These are phyloP conservation scores for Pyrrhosoma nymphula DNA, from an alignment of 2,888 invertebrate genomes.

Conservation along the genomic window DNA sequence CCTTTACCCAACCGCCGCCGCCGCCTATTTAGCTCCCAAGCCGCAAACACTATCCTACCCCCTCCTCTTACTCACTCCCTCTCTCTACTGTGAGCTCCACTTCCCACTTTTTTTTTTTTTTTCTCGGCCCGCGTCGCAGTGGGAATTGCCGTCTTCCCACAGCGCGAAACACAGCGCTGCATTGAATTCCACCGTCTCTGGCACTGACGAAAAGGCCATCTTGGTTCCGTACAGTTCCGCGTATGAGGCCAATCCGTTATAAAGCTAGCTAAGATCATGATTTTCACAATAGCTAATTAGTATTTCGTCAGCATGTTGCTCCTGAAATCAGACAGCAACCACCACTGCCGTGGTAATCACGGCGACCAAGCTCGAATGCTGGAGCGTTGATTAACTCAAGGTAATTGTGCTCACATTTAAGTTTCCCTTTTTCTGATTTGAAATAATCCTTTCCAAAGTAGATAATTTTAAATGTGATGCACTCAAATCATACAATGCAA, in stretches of 20 bases:
- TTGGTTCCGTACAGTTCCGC: background rate
- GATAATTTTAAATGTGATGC: too few relatives aligned
- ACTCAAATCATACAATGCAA: too few relatives aligned
- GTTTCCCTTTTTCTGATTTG: too few relatives aligned
- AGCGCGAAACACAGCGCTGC: background rate
- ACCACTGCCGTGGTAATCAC: too few relatives aligned
- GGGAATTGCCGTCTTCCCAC: slow-evolving; percentile 15
- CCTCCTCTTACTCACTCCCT: background rate
- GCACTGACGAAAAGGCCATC: background rate
- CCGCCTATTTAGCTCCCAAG: slow-evolving; percentile 25
- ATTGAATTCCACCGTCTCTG: slow-evolving; percentile 9
- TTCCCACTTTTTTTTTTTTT: background rate
- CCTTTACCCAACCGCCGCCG: background rate
- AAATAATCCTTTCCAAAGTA: too few relatives aligned
- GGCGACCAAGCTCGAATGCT: too few relatives aligned
- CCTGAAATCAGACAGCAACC: background rate
- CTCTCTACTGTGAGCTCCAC: background rate
- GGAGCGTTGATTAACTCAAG: too few relatives aligned
- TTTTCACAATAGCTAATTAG: background rate
- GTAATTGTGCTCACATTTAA: too few relatives aligned
- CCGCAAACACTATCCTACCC: slow-evolving; percentile 57
- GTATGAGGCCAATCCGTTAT: background rate
- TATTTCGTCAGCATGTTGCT: background rate
- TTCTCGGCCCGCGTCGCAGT: background rate
- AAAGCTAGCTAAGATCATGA: background rate